phyloP scores from a whole-genome alignment of 2,797 vertebrate species.

The Gadopsis marmoratus region DNA sequence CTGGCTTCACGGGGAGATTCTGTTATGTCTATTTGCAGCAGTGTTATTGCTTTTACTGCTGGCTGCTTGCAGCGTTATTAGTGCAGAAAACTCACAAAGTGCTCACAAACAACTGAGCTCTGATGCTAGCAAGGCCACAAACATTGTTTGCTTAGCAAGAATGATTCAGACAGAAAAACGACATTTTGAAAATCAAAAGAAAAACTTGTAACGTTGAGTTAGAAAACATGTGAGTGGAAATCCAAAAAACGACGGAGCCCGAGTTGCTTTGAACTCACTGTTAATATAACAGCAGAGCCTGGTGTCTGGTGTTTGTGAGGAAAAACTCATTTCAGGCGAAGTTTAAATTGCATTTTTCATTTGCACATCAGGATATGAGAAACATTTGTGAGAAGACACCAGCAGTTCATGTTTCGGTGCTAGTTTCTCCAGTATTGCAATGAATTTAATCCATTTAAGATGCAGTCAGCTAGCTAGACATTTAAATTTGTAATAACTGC shows the following conservation, averaged over 20 bases:
- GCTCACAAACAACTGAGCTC: neutral
- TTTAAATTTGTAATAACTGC: too few species aligned
- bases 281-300: neutral
- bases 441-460: neutral
- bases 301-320: neutral
- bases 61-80: constrained; percentile 27
- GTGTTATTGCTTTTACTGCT: constrained; percentile 27
- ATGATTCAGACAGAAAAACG: neutral
- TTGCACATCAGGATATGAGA: neutral
- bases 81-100: constrained; percentile 12
- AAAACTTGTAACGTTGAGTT: neutral
- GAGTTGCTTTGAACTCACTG: neutral
- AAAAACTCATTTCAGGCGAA: neutral
- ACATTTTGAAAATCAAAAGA: neutral
- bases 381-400: neutral
- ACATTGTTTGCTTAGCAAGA: neutral
- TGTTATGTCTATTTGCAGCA: constrained; percentile 30
- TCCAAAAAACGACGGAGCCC: neutral
- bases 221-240: neutral
- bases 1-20: constrained; percentile 13
- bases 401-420: too few species aligned
- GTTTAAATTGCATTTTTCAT: neutral
- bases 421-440: too few species aligned
- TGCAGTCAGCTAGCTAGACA: neutral
- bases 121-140: neutral